These are phyloP conservation scores for Sycobia sp. DNA, from an alignment of 1,140 invertebrate genomes.

Conservation along the genomic window DNA sequence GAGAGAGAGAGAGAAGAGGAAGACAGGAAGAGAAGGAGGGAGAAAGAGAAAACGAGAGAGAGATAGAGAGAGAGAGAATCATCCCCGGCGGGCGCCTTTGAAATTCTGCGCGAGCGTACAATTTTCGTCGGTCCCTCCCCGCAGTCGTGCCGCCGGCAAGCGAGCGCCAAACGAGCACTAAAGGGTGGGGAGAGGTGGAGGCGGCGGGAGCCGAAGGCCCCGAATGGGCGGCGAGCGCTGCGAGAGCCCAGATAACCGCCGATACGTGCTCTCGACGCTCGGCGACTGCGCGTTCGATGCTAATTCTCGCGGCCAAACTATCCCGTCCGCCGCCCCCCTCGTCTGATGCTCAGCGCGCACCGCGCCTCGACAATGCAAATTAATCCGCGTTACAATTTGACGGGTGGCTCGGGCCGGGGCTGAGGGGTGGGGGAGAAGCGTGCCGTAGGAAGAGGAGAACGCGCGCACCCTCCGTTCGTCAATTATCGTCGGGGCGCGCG, in stretches of 20 bases:
- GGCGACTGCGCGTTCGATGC: slow-evolving; percentile 10
- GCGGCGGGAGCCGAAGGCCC: too few relatives aligned
- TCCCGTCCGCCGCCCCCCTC: slow-evolving; percentile 7
- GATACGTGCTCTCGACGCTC: not conserved
- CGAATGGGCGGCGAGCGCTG: too few relatives aligned
- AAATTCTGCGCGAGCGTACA: not conserved
- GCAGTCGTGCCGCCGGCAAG: too few relatives aligned
- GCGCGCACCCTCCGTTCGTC: not conserved
- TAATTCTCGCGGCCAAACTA: slow-evolving; percentile 31
- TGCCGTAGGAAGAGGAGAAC: not conserved
- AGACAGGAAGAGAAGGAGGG: too few relatives aligned
- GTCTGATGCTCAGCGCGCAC: slow-evolving; percentile 20
- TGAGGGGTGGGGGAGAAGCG: not conserved
- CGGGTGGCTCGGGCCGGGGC: not conserved
- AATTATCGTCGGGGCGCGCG: not conserved
- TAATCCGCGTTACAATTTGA: slow-evolving; percentile 27
- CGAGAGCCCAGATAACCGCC: not conserved
- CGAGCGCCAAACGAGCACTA: too few relatives aligned
- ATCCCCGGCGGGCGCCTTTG: too few relatives aligned
- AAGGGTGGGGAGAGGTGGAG: too few relatives aligned
- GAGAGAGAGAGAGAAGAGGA: too few relatives aligned
- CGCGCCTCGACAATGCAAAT: slow-evolving; percentile 25
- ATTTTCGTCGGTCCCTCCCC: too few relatives aligned
- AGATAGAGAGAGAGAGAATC: too few relatives aligned
- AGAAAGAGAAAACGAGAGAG: too few relatives aligned